Base-by-base conservation (phyloP, 2,797 vertebrate genomes). In the Simalia tracyae region DNA sequence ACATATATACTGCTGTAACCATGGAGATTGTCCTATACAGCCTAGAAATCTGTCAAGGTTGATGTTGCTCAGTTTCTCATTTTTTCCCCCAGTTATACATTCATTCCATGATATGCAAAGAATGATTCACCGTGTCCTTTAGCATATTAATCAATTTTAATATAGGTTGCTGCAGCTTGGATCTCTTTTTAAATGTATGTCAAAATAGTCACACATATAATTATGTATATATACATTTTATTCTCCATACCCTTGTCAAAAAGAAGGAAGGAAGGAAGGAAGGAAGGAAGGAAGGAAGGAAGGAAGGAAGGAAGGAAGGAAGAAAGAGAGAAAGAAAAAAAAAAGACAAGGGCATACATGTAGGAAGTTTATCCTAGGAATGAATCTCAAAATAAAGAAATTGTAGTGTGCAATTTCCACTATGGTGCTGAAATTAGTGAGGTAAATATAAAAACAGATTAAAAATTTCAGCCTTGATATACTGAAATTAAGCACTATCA, bases 121-220 rank as follows among this genome's bases (percentile, higher is more conserved):
- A 85, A 54, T 9, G 31, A 31, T 86, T 56, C 84, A 86, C 56
- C 10, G 56, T n/a, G 60, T 15, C 89, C 2, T 92, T 93, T 91
- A 92, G 93, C 12, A 0, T 93, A 92, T 95, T 95, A 93, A 96
- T 96, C 95, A 95, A 90, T n/a, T 89, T 95, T 95, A 96, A 96
- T 93, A 92, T 59, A 91, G 93, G 92, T 95, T 95, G 93, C 91
- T 90, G 88, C 93, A 91, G 91, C 0, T 15, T 85, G 90, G 93
- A 90, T 94, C 22, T 89, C 91, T 94, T 94, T 28, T 87, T 93
- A 88, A 93, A 93, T 89, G 94, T 89, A 87, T 91, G 93, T 94
- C 1, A 0, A 94, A 93, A 95, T 94, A 94, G 91, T 96, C 95
- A 93, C 15, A 84, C 93, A 92, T 61, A 59, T 85, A 31, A 94